Base-by-base conservation (phyloP, 2,888 invertebrate genomes). In the Opisthograptis luteolata region DNA sequence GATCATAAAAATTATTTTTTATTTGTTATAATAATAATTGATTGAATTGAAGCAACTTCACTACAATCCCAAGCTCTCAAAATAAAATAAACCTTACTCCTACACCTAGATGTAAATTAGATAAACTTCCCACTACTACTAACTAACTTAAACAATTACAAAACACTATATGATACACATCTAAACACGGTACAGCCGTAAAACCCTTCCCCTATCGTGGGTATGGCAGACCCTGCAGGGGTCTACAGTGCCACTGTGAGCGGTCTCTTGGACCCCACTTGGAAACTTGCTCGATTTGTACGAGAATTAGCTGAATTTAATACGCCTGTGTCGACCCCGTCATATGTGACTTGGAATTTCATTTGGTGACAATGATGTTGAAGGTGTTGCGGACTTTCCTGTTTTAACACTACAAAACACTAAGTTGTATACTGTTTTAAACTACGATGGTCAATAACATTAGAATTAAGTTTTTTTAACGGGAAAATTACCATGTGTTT, bases 291-390 rank as follows among this genome's bases (percentile, higher is more conserved):
- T 59, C 81, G 78, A 84, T 84, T 82, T 80, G 66, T 67, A 72
- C 70, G 68, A 60, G 68, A 76, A 81, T 83, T 79, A 81, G 75
- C 76, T 66, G 69, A 77, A 76, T 81, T 83, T 84, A 83, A 82
- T 77, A 74, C 70, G 68, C 64, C 64, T 61, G 60, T 66, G 66
- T 55, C 55, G 61, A 63, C 62, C 57, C 67, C 67, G 66, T 76
- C 73, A 69, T 76, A 76, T 72, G 74, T 73, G 75, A 73, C 73
- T 76, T 69, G 68, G 55, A 59, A 49, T 53, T 66, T 67, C 49
- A 31, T 64, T 47, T 47, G 62, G 68, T 71, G 60, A 60, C 77
- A 49, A 68, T 62, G 32, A 22, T 41, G 66, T 58, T 10, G 9
- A 24, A 43, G 32, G 6, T 25, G 25, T 2, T 2, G 2, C 4